Evolutionary conservation across 2,888 invertebrate species (phyloP), one percentile per base, ranked within the genome.

Genomic region (Volucella zonaria): DNA sequence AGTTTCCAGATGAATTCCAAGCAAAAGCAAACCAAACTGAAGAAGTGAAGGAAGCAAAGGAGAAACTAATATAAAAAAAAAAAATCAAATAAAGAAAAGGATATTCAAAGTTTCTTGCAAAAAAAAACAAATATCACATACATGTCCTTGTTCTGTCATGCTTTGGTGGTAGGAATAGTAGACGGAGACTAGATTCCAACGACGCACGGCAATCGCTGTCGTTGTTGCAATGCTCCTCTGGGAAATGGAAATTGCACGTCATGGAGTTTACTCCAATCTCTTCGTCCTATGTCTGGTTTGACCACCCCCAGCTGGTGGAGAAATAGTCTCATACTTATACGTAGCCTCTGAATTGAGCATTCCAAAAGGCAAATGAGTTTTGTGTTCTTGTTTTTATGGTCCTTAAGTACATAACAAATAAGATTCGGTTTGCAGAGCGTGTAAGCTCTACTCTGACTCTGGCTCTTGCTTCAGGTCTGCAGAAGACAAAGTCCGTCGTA

Each of bases 351-450:
- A 85, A 76, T 73, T 77, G 81, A 85, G 68, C 73, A 81, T 81
- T 81, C 73, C 76, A 58, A 81, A 31, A 81, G 76, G 67, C 81
- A 81, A 85, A 85, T 77, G 71, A 85, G 85, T 85, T 85, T 76
- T 77, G 81, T 81, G 85, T 79, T 68, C 85, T 85, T 85, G 85
- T 85, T 85, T 85, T 85, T 81, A 85, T 86, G 86, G 81, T 86
- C 73, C 86, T 82, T 86, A 82, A 86, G 86, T 86, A 86, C 86
- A 86, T 78, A 86, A 82, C 82, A 82, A 86, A 86, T 82, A 82
- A 82, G 79, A 86, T 85, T 85, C 81, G 76, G 81, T 85, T 85
- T 85, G 76, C 62, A 81, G 81, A 81, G 68, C 81, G 54, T 76
- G 76, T 85, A 73, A 85, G 85, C 81, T 76, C 81, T 77, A 71